Evolutionary conservation across 2,113 vertebrate genomes (phyloP), one percentile per base, ranked within the genome.

Genomic region (Odontophorus gujanensis): DNA sequence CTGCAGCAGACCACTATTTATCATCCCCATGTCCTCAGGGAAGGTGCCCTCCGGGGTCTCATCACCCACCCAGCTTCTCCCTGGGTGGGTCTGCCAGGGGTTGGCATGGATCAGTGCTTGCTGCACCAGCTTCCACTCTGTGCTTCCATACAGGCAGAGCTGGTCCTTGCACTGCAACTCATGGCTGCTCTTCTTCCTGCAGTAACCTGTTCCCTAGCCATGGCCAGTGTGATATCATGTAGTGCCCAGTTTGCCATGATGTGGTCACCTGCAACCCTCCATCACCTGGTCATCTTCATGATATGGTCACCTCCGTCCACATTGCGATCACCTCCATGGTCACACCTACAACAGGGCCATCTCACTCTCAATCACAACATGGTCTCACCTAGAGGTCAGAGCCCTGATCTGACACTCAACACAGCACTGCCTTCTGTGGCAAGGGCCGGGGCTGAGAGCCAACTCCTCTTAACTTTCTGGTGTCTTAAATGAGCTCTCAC

Each of bases 371-470:
- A 15, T 32, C 32, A 34, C 11, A 22, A 17, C n/a, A 7, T 12
- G 14, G 1, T 62, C 22, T 42, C 21, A 16, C 30, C 65, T 24
- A 13, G 32, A 40, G 53, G 14, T 14, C 74, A 55, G 16, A 78
- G 18, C 21, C 71, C 2, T 1, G 22, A 13, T 25, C 1, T 0
- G 0, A 24, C 42, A 26, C 55, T 9, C 48, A 51, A 4, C 55
- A 28, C 0, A 0, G 8, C 18, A 3, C 30, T 11, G 1, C 18
- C 11, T 51, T 68, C 75, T 48, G 24, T 43, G 22, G 19, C 47
- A 5, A 67, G 58, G 32, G 68, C 4, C 30, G 26, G 40, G 8
- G 38, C 6, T 6, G 13, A 22, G 20, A 73, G 72, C 13, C n/a
- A 53, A 22, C 68, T 55, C 72, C 12, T 36, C 45, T 28, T 28